phyloP scores from a whole-genome alignment of 92 coral and sea anemone genomes.

The Paragorgia papillata region DNA sequence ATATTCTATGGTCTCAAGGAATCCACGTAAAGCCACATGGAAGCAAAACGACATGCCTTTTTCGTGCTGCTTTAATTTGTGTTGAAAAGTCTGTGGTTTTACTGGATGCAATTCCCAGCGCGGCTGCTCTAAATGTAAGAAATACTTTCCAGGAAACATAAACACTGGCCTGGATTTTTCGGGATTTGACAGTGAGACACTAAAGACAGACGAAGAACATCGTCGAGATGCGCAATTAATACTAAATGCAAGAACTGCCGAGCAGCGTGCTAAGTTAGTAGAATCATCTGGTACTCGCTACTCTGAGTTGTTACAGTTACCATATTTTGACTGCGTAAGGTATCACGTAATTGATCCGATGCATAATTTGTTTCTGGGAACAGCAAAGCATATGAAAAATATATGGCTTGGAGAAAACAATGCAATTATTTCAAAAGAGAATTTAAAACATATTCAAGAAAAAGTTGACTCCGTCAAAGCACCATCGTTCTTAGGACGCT shows the following conservation, averaged over 20 bases:
- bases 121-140: constrained; percentile 73
- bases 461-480: constrained; percentile 38
- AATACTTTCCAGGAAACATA: constrained; percentile 48
- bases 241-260: constrained; percentile 52
- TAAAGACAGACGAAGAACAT: constrained; percentile 12
- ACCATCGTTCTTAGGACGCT: constrained; percentile 48
- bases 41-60: neutral
- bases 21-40: constrained; percentile 27
- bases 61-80: constrained; percentile 57
- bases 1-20: constrained; percentile 51
- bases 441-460: constrained; percentile 27
- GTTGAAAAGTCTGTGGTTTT: constrained; percentile 73
- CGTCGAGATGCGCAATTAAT: constrained; percentile 25
- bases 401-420: constrained; percentile 61
- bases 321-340: constrained; percentile 70
- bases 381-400: constrained; percentile 69
- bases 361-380: constrained; percentile 73
- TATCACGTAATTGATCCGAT: constrained; percentile 71
- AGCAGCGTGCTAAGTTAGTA: constrained; percentile 37
- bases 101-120: constrained; percentile 33
- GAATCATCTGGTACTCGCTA: constrained; percentile 51
- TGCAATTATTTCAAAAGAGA: neutral
- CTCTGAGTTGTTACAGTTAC: constrained; percentile 46
- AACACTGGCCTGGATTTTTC: constrained; percentile 3
- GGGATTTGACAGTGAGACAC: constrained; percentile 22